Evolutionary conservation across 2,113 vertebrate genomes (phyloP), one percentile per base, ranked within the genome.

Genomic region (Acanthisitta chloris): DNA sequence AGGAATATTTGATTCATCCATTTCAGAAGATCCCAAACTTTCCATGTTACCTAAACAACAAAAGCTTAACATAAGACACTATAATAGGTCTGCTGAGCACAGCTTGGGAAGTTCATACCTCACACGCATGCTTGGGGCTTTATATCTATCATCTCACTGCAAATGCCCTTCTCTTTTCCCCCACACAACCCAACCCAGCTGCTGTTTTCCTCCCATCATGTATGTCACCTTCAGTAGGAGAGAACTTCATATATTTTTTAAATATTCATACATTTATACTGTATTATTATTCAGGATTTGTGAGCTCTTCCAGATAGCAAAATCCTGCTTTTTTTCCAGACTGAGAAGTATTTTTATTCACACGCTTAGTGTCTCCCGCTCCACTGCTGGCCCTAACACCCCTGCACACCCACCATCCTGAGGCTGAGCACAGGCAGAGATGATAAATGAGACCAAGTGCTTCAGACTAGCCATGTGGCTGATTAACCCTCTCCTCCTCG

Each of bases 1-100:
- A 73, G 72, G 66, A 67, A 54, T 80, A 86, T 69, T 9, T 73
- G 84, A 93, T 54, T 90, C 79, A 76, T 48, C 21, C 6, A 2
- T 34, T 40, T 38, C 81, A 93, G 65, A 67, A 67, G 70, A 93
- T 80, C 49, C 79, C 71, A 73, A 86, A 86, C 17, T 70, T 93
- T 66, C 62, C 5, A 0, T 21, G 62, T 72, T 48, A 64, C 23
- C 29, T 45, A 38, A 92, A 76, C 12, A 82, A 45, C 34, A 33
- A 65, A 81, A 85, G 31, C 62, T 70, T 55, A 36, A 64, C 0
- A 0, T 46, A 49, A 81, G 69, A 46, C 17, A 34, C 58, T 21
- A 0, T 16, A 82, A 80, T 0, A 0, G 48, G 21, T 62, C 45
- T 88, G 54, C 49, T 33, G 62, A 81, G 28, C 38, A 76, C 45